phyloP scores from a whole-genome alignment of 2,113 vertebrate genomes.

The Hippocampus zosterae region DNA sequence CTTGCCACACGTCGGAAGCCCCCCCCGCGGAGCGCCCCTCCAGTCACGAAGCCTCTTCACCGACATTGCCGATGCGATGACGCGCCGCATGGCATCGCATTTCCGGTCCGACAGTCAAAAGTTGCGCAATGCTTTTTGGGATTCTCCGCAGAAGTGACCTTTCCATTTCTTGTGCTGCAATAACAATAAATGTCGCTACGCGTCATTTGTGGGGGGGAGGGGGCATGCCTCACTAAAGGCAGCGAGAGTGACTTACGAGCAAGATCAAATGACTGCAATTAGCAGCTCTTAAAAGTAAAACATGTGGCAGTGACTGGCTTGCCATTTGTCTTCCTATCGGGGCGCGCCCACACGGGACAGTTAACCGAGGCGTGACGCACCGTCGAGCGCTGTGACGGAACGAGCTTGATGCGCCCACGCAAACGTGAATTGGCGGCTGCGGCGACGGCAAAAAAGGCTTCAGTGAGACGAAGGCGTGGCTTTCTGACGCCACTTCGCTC shows the following conservation, averaged over 20 bases:
- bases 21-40: conserved; percentile 40
- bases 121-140: conserved; percentile 44
- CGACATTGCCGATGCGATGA: conserved; percentile 66
- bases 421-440: no score
- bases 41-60: conserved; percentile 69
- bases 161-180: background rate
- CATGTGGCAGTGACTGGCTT: background rate
- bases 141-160: conserved; percentile 4
- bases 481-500: no score
- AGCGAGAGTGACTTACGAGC: background rate
- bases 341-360: conserved; percentile 29
- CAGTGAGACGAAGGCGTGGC: no score
- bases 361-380: conserved; percentile 36
- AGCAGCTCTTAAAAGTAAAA: background rate
- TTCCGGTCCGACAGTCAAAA: conserved; percentile 52
- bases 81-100: conserved; percentile 62
- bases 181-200: background rate
- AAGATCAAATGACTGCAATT: background rate
- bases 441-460: no score
- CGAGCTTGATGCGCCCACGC: conserved; percentile 52
- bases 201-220: background rate
- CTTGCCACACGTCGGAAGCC: conserved; percentile 45
- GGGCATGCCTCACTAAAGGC: background rate
- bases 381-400: conserved; percentile 37
- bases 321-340: conserved; percentile 46